Evolutionary conservation across 2,888 invertebrate species (phyloP).

Genomic region (Melanostoma scalare): DNA sequence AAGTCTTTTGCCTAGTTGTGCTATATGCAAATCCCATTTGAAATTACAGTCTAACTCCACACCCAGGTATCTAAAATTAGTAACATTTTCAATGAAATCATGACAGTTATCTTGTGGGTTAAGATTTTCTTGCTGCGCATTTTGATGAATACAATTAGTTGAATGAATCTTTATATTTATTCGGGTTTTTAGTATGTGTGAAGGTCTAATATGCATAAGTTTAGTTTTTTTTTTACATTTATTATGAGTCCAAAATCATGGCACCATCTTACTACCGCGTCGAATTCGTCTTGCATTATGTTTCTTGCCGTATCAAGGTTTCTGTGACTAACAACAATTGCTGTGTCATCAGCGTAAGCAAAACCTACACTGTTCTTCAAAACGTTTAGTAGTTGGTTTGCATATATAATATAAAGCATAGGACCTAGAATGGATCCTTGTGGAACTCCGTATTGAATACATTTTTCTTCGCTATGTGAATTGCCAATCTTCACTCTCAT

Average conservation of each 20-base stretch:
- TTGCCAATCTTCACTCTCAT: too few relatives aligned
- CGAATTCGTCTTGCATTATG: constrained; percentile 3
- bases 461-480: too few relatives aligned
- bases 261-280: not conserved
- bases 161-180: not conserved
- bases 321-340: not conserved
- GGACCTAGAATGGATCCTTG: too few relatives aligned
- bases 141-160: not conserved
- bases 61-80: too few relatives aligned
- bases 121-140: too few relatives aligned
- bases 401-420: too few relatives aligned
- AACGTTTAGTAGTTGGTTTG: not conserved
- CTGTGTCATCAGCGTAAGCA: not conserved
- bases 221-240: not conserved
- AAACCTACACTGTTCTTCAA: not conserved
- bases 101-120: too few relatives aligned
- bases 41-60: too few relatives aligned
- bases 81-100: too few relatives aligned
- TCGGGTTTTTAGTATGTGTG: not conserved
- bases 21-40: too few relatives aligned
- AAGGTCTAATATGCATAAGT: not conserved
- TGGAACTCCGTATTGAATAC: too few relatives aligned
- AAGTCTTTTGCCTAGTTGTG: not conserved
- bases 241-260: not conserved
- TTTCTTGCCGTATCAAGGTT: not conserved